Conservation (phyloP, 2,888 invertebrate species). For the Willowsia nigromaculata region DNA sequence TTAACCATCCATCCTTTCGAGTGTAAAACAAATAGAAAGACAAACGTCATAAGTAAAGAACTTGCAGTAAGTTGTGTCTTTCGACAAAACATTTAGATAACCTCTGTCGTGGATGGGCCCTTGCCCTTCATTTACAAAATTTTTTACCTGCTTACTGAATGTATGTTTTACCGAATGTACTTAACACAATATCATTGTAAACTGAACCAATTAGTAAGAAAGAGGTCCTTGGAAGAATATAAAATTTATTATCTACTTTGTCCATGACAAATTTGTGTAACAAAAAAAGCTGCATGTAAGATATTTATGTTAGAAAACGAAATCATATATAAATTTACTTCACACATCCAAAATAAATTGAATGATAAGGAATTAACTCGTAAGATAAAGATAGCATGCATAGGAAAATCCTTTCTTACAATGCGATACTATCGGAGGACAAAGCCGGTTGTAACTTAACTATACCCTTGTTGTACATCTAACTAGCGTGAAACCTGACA, state of each 20-base stretch:
- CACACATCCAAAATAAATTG: no score
- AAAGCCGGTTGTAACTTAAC: no score
- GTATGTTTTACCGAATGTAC: not conserved
- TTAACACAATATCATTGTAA: not conserved
- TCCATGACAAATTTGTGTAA: not conserved
- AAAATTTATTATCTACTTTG: not conserved
- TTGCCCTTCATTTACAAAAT: slow-evolving; percentile 60
- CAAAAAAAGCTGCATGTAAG: not conserved
- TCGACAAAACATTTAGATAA: slow-evolving; percentile 25
- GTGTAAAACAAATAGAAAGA: not conserved
- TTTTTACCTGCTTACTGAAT: slow-evolving; percentile 4
- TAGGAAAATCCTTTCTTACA: no score
- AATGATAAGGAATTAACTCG: no score
- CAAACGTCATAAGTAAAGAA: not conserved
- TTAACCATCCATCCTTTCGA: not conserved
- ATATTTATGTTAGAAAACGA: no score
- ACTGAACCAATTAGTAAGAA: not conserved
- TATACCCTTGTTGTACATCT: no score
- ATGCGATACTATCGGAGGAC: no score
- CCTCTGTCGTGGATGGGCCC: slow-evolving; percentile 28
- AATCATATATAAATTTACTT: no score
- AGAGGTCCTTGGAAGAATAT: not conserved
- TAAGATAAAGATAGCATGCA: no score
- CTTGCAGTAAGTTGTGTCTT: not conserved
- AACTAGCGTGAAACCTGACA: no score